A percentile compares a stretch with the other conserved stretches of the same genome.
Conservation (phyloP, 1,140 invertebrate species). For the Drosophila hydei region DNA sequence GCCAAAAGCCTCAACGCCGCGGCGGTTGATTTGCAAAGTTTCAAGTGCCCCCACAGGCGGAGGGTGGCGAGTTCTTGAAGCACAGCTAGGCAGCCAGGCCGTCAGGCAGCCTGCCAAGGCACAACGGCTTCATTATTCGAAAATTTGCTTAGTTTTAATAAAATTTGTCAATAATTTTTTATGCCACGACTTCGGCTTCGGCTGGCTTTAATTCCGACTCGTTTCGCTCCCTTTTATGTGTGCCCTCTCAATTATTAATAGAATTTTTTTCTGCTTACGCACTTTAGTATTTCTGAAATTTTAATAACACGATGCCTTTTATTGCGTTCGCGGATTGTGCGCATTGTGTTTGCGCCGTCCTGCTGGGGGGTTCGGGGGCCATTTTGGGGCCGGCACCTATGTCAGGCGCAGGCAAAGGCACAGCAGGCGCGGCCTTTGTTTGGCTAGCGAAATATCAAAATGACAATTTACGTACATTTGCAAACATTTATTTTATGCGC, state of each 20-base stretch:
- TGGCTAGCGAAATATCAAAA: constrained; percentile 72
- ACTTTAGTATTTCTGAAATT: constrained; percentile 81
- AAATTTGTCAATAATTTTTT: constrained; percentile 73
- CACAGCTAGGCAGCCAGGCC: background rate
- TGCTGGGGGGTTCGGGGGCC: background rate
- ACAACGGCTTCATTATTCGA: constrained; percentile 1
- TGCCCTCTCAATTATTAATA: constrained; percentile 75
- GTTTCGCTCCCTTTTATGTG: constrained; percentile 38
- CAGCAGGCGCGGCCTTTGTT: constrained; percentile 68
- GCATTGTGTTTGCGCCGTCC: constrained; percentile 29
- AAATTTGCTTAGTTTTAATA: constrained; percentile 73
- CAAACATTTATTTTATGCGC: constrained; percentile 66
- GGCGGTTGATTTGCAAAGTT: constrained; percentile 65
- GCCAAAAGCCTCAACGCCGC: constrained; percentile 32
- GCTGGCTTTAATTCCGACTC: constrained; percentile 63
- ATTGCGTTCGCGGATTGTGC: constrained; percentile 66
- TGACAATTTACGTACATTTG: constrained; percentile 79
- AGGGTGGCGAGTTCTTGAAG: constrained; percentile 20
- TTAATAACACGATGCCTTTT: constrained; percentile 80
- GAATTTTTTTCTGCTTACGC: constrained; percentile 62
- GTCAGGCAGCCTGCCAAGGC: background rate
- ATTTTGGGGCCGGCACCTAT: background rate
- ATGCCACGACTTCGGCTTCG: constrained; percentile 39
- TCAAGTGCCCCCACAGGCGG: background rate
- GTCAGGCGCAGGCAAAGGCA: constrained; percentile 31